phyloP scores from a whole-genome alignment of 2,113 vertebrate species.

The Oreochromis aureus region DNA sequence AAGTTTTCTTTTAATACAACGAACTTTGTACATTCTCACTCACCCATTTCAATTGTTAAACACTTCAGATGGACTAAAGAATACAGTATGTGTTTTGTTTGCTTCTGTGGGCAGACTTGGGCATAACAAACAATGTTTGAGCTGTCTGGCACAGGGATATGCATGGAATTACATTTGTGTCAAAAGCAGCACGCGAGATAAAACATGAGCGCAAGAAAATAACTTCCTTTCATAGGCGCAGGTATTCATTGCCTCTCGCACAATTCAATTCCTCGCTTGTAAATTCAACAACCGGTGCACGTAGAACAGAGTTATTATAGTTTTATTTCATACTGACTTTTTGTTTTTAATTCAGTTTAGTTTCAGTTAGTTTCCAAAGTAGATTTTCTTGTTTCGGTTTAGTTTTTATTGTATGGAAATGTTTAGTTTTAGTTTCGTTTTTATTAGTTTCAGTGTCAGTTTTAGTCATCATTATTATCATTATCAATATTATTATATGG shows the following conservation, averaged over 20 bases:
- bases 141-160: background rate
- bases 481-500: background rate
- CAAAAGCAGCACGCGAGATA: background rate
- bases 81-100: background rate
- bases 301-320: background rate
- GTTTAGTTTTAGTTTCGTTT: background rate
- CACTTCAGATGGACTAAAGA: background rate
- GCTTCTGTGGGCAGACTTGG: background rate
- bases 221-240: background rate
- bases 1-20: background rate
- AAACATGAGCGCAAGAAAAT: background rate
- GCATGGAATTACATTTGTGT: background rate
- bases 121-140: constrained; percentile 4
- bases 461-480: background rate
- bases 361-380: background rate
- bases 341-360: background rate
- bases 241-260: background rate
- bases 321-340: background rate
- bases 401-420: background rate
- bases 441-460: background rate
- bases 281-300: background rate
- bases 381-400: background rate
- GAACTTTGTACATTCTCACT: background rate
- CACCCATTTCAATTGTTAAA: background rate
- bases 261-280: background rate